Conservation (phyloP, 2,888 invertebrate genomes). For the Punctoribates punctum region DNA sequence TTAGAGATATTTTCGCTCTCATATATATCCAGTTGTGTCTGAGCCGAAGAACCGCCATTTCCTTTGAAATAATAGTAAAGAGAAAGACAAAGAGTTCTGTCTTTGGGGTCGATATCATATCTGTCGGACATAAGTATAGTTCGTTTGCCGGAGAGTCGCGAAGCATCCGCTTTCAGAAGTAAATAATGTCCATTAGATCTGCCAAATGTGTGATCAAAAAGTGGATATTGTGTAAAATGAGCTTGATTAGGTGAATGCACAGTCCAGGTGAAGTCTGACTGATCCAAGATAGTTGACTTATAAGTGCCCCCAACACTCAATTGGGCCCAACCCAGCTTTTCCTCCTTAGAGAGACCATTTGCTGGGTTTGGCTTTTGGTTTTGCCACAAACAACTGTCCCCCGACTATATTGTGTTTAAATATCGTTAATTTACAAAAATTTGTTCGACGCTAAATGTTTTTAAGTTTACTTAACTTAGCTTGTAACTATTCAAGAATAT, state of each 20-base stretch:
- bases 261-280: neutral
- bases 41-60: neutral
- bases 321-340: neutral
- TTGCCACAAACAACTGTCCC: slow-evolving; percentile 14
- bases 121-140: slow-evolving; percentile 45
- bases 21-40: neutral
- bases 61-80: neutral
- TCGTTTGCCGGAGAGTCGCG: neutral
- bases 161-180: neutral
- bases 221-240: neutral
- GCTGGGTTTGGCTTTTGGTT: neutral
- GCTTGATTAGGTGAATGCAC: neutral
- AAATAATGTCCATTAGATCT: neutral
- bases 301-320: no score
- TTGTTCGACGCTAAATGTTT: no score
- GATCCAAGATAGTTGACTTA: neutral
- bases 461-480: no score
- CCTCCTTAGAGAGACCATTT: neutral
- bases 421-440: no score
- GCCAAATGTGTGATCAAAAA: neutral
- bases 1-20: neutral
- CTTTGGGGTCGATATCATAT: neutral
- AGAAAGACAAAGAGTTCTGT: neutral
- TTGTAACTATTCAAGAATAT: no score
- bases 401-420: neutral